A percentile compares a stretch with the other conserved stretches of the same genome.
These are phyloP conservation scores for Parnassius orleans DNA, from an alignment of 2,888 invertebrate genomes.

Conservation along the genomic window DNA sequence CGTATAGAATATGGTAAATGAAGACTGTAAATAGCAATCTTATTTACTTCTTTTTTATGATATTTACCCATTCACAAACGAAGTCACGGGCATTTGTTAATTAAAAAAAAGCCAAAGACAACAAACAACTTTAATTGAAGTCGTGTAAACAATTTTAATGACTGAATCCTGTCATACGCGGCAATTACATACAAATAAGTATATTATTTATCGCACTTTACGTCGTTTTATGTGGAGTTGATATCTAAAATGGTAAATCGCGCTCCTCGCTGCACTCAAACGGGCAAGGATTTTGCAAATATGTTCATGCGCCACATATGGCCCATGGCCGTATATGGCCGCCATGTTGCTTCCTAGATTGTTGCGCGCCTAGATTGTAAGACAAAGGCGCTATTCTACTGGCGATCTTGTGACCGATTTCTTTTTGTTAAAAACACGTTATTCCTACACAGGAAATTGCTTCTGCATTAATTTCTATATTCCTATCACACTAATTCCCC, in stretches of 20 bases:
- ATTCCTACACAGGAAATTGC: too few relatives aligned
- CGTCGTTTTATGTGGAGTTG: constrained; percentile 8
- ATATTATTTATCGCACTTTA: constrained; percentile 17
- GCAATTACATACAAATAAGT: constrained; percentile 14
- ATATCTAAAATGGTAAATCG: constrained; percentile 24
- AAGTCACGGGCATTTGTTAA: not conserved
- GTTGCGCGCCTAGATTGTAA: constrained; percentile 25
- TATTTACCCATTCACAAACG: too few relatives aligned
- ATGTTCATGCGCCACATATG: constrained; percentile 29
- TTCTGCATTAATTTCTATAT: too few relatives aligned
- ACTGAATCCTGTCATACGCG: constrained; percentile 1
- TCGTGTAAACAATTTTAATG: constrained; percentile 7
- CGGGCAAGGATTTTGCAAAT: constrained; percentile 28
- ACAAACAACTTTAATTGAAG: constrained; percentile 2
- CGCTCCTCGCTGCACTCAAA: constrained; percentile 5
- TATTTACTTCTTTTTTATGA: too few relatives aligned
- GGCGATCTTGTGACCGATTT: not conserved
- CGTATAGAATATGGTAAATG: too few relatives aligned
- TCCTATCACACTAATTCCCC: too few relatives aligned
- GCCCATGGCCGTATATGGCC: constrained; percentile 30
- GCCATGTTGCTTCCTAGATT: constrained; percentile 37
- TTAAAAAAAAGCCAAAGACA: not conserved
- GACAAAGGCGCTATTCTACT: constrained; percentile 25
- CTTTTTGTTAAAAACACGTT: too few relatives aligned
- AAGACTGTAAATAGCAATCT: too few relatives aligned